Percentiles rank a stretch among this genome's conserved stretches.
Conservation (phyloP, 2,888 invertebrate species). For the Xanthia togata region DNA sequence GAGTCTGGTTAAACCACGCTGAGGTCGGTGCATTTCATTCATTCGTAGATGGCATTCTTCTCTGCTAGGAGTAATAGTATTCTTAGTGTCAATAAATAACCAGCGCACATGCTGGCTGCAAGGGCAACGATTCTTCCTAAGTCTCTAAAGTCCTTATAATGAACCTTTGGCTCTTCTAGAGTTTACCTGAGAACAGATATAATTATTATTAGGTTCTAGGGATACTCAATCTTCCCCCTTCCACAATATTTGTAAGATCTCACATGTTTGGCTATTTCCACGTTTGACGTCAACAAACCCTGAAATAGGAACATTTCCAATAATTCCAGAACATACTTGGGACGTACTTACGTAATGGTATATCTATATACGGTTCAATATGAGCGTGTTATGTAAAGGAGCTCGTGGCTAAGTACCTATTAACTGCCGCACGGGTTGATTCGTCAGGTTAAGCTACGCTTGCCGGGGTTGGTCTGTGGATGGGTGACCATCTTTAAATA, state of each 20-base stretch:
- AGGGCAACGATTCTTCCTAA: background rate
- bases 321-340: conserved; percentile 12
- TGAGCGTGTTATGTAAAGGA: conserved; percentile 2
- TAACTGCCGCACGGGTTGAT: no score
- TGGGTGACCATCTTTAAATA: no score
- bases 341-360: conserved; percentile 22
- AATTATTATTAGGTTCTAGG: background rate
- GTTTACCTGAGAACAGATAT: background rate
- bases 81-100: background rate
- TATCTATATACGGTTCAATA: conserved; percentile 8
- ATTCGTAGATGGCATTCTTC: background rate
- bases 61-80: background rate
- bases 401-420: no score
- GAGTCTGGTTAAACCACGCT: no score
- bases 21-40: no score
- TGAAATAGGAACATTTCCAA: conserved; percentile 46
- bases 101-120: background rate
- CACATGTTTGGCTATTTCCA: conserved; percentile 19
- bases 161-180: background rate
- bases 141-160: background rate
- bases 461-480: no score
- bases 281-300: conserved; percentile 42
- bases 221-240: background rate
- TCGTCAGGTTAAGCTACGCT: no score
- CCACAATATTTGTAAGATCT: conserved; percentile 10